Base-by-base conservation (phyloP, 2,113 vertebrate genomes). In the Addax nasomaculatus region DNA sequence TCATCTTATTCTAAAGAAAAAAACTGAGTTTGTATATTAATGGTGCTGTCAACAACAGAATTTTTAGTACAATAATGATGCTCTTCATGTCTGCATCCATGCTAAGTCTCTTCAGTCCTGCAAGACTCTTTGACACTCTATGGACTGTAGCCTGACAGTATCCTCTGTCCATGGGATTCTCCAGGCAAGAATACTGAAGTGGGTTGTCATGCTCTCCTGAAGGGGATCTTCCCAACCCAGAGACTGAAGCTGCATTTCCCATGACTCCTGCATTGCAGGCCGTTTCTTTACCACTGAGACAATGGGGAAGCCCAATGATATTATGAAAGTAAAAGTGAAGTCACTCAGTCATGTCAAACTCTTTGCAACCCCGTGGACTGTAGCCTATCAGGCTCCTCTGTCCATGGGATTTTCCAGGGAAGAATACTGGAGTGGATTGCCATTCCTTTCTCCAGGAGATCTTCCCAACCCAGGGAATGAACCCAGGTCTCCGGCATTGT, bases 401-500 rank as follows among this genome's bases (percentile, higher is more conserved):
- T 39, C n/a, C n/a, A 6, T 39, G 67, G n/a, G 10, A 70, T 39
- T 39, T 39, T 39, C 67, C 67, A 70, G 5, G 67, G 10, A 70
- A 70, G n/a, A 70, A 39, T 70, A 70, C 10, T 39, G 2, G 19
- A 39, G n/a, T 70, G 2, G 2, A 23, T 70, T 12, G 67, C 19
- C 67, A 70, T 39, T 70, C 21, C 19, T 21, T 39, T 70, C 19
- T 70, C 19, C 67, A 70, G 64, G 5, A 70, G 67, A 39, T 39
- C 19, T 39, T 39, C n/a, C n/a, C n/a, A 21, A 23, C 5, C 10
- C 67, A 70, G 9, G 2, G 10, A 70, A 23, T 70, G n/a, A 70
- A 70, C 19, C 67, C n/a, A 6, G 19, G n/a, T 70, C n/a, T 70
- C n/a, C n/a, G 0, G 2, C n/a, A 23, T 23, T 23, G 19, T 70